Conservation (phyloP, 2,113 vertebrate species). For the Pachyramphus minor region DNA sequence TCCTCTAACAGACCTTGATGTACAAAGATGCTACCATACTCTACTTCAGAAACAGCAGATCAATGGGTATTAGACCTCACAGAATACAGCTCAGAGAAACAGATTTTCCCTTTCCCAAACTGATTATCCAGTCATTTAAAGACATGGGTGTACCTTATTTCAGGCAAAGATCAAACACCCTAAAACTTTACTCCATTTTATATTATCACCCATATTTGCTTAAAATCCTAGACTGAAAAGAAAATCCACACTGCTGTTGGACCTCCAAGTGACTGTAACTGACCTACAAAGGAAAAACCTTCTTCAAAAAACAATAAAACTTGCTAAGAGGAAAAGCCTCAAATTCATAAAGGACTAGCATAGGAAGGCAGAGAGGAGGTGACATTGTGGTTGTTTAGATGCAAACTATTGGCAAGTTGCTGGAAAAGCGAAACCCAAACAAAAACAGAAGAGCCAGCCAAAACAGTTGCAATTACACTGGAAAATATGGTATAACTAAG, state of each 20-base stretch:
- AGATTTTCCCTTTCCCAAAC: not conserved
- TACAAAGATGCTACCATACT: not conserved
- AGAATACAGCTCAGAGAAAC: not conserved
- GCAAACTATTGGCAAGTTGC: not conserved
- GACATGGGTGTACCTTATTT: not conserved
- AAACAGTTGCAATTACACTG: conserved; percentile 16
- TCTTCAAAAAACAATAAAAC: not conserved
- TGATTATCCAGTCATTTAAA: not conserved
- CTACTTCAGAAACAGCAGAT: not conserved
- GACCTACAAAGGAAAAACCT: not conserved
- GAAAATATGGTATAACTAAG: conserved; percentile 30
- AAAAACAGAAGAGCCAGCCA: not conserved
- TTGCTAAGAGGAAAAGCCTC: not conserved
- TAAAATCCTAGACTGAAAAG: not conserved
- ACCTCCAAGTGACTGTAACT: not conserved
- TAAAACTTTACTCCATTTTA: not conserved
- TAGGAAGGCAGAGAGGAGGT: not conserved
- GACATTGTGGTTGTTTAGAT: not conserved
- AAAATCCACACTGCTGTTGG: not conserved
- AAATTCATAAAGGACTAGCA: not conserved
- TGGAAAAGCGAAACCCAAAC: conserved; percentile 2
- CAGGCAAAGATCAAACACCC: not conserved
- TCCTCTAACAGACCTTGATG: not conserved
- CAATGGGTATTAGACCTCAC: not conserved
- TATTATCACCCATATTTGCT: not conserved